Evolutionary conservation across 2,888 invertebrate genomes (phyloP).

Genomic region (Chouioia cunea): DNA sequence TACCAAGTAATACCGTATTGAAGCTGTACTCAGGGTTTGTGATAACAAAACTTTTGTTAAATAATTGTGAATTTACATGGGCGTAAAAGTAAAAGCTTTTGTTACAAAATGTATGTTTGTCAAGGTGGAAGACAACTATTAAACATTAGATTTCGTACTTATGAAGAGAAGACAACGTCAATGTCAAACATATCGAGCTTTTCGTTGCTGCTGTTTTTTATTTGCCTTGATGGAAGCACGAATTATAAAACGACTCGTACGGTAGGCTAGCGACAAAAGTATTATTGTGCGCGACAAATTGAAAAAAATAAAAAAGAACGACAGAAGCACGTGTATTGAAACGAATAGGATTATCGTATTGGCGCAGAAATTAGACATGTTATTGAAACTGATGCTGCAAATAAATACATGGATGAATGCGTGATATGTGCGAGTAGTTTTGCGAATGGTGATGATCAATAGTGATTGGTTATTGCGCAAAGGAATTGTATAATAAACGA

Average conservation of each 20-base stretch:
- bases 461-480: constrained; percentile 33
- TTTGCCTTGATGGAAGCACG: neutral
- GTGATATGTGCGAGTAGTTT: constrained; percentile 16
- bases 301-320: constrained; percentile 9
- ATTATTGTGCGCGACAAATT: constrained; percentile 40
- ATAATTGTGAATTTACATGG: too few species aligned
- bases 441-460: constrained; percentile 19
- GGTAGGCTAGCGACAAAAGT: constrained; percentile 23
- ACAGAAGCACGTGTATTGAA: constrained; percentile 43
- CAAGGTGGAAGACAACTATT: neutral
- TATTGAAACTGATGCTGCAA: neutral
- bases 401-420: constrained; percentile 20
- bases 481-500: constrained; percentile 45
- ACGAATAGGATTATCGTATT: constrained; percentile 21
- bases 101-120: constrained; percentile 17
- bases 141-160: constrained; percentile 45
- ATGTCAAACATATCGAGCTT: constrained; percentile 43
- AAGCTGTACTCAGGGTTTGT: neutral
- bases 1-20: too few species aligned
- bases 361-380: constrained; percentile 16
- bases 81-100: too few species aligned
- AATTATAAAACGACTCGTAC: constrained; percentile 1
- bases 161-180: constrained; percentile 21
- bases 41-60: neutral
- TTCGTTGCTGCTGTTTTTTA: constrained; percentile 30